A percentile compares a stretch with the other conserved stretches of the same genome.
Evolutionary conservation across 2,113 vertebrate species (phyloP).

Genomic region (Lasiurus borealis): DNA sequence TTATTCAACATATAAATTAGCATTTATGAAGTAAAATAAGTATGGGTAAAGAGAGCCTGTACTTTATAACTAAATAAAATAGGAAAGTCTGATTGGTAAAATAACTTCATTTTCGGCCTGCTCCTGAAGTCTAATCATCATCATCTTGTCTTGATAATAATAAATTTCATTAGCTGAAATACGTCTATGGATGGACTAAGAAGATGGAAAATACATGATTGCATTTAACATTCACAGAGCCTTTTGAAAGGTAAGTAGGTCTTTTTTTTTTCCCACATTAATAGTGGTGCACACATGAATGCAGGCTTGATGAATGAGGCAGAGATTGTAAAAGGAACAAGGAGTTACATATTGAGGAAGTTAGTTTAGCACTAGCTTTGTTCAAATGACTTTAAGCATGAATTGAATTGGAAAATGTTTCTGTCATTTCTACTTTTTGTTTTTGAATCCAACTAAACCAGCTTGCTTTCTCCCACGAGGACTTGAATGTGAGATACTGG

Average conservation of each 20-base stretch:
- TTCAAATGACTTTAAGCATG: not conserved
- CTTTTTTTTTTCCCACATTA: not conserved
- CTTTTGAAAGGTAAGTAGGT: not conserved
- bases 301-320: not conserved
- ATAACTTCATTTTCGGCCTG: not conserved
- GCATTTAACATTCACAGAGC: not conserved
- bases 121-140: not conserved
- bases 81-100: not conserved
- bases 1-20: not conserved
- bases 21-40: not conserved
- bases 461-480: constrained; percentile 44
- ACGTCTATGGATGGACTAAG: not conserved
- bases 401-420: not conserved
- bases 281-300: not conserved
- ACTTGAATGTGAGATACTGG: constrained; percentile 44
- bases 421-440: constrained; percentile 7
- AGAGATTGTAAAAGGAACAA: not conserved
- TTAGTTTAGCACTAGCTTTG: not conserved
- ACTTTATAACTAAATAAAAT: not conserved
- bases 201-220: not conserved
- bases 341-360: not conserved
- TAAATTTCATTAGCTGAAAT: not conserved
- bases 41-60: not conserved
- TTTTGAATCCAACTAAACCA: constrained; percentile 18
- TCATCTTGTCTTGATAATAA: not conserved